Conservation (phyloP, 1,140 invertebrate genomes). For the Drosophila kohkoa region DNA sequence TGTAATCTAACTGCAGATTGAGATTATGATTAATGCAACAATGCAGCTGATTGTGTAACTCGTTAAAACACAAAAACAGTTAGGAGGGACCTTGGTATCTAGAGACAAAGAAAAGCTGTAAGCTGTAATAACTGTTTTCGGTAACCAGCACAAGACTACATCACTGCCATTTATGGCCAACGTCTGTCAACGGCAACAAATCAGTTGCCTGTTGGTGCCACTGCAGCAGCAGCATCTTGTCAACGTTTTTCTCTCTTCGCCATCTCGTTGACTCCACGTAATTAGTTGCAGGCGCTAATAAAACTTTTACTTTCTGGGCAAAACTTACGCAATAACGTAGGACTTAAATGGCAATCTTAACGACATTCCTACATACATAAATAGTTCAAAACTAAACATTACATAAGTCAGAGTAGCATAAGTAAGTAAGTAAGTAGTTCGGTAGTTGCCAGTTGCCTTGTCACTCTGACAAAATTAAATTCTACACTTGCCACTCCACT, state of each 20-base stretch:
- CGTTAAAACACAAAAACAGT: neutral
- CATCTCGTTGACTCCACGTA: constrained; percentile 10
- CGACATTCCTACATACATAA: constrained; percentile 19
- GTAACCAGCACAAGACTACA: constrained; percentile 8
- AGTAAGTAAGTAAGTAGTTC: neutral
- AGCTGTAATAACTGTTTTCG: neutral
- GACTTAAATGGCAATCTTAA: constrained; percentile 36
- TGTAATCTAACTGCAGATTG: neutral
- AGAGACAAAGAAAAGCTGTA: constrained; percentile 1
- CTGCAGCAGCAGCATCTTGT: constrained; percentile 32
- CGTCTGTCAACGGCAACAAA: constrained; percentile 43
- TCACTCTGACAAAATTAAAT: constrained; percentile 6
- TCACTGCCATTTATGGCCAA: constrained; percentile 48
- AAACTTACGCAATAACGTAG: constrained; percentile 40
- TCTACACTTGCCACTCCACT: neutral
- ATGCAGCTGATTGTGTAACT: constrained; percentile 3
- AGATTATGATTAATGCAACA: constrained; percentile 4
- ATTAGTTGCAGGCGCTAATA: constrained; percentile 38
- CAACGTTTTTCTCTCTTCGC: constrained; percentile 23
- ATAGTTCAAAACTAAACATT: constrained; percentile 8
- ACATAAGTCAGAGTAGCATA: no score
- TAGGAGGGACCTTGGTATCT: constrained; percentile 21
- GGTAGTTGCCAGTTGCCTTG: neutral
- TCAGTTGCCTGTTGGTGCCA: constrained; percentile 13
- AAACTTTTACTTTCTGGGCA: constrained; percentile 41